Evolutionary conservation across 2,113 vertebrate genomes (phyloP).

Genomic region (Cercocebus atys): DNA sequence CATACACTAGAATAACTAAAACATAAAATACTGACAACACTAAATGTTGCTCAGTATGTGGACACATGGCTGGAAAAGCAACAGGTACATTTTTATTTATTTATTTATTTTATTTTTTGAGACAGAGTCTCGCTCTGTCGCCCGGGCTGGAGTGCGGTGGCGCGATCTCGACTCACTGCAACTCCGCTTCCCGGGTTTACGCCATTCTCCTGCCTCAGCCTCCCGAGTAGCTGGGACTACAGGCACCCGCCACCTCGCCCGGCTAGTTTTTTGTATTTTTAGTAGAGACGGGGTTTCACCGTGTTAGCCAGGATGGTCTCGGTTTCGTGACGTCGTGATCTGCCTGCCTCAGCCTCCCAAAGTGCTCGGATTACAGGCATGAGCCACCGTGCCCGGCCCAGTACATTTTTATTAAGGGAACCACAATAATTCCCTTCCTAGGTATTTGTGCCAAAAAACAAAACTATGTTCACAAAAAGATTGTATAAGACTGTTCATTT

Average conservation of each 20-base stretch:
- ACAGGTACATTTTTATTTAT: neutral
- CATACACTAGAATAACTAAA: neutral
- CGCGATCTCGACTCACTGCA: no score
- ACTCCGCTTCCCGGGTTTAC: rapidly evolving
- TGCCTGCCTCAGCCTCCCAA: no score
- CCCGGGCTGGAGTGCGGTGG: no score
- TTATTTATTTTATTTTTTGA: neutral
- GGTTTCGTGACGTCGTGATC: rapidly evolving
- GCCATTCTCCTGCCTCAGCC: no score
- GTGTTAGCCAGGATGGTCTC: no score
- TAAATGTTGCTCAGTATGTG: neutral
- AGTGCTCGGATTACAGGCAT: no score
- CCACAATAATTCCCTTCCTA: neutral
- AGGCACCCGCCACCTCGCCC: rapidly evolving
- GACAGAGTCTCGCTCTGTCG: no score
- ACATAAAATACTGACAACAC: neutral
- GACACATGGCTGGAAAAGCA: neutral
- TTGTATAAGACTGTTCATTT: neutral
- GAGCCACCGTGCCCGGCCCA: no score
- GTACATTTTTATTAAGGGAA: neutral
- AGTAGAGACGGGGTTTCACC: no score
- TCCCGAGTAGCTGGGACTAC: no score
- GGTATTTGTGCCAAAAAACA: neutral
- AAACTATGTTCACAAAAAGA: neutral
- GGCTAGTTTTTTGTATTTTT: no score